phyloP scores from a whole-genome alignment of 2,113 vertebrate genomes.

The Okapia johnstoni region DNA sequence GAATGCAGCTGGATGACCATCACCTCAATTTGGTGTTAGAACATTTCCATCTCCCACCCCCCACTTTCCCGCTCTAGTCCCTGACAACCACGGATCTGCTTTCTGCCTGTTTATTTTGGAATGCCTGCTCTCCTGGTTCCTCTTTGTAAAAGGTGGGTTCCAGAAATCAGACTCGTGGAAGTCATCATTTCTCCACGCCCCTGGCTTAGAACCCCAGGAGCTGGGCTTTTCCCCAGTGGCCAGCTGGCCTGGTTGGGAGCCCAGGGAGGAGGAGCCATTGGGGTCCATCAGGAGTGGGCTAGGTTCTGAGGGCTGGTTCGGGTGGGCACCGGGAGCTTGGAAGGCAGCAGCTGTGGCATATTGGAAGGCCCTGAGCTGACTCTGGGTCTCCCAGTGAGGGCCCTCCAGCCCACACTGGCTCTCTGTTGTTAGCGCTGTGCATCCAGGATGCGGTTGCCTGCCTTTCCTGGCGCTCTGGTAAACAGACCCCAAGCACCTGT shows the following conservation, averaged over 20 bases:
- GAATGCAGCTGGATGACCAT: background rate
- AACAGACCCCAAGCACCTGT: conserved; percentile 13
- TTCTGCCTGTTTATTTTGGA: background rate
- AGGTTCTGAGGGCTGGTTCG: background rate
- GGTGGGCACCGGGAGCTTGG: background rate
- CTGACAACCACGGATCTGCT: background rate
- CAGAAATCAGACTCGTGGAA: background rate
- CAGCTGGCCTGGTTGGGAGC: background rate
- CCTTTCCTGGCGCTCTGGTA: background rate
- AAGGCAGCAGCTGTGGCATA: background rate
- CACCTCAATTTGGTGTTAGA: background rate
- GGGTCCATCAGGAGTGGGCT: background rate
- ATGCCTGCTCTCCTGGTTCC: background rate
- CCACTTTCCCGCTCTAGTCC: background rate
- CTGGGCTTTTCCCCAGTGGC: background rate
- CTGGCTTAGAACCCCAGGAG: background rate
- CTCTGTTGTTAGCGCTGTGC: background rate
- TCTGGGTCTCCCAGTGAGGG: background rate
- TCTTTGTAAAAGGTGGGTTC: background rate
- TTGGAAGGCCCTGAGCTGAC: background rate
- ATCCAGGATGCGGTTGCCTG: background rate
- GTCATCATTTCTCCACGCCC: background rate
- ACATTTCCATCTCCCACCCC: background rate
- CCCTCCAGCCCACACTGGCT: background rate
- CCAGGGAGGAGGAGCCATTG: background rate